Evolutionary conservation across 2,888 invertebrate genomes (phyloP).

Genomic region (Pyrrhosoma nymphula): DNA sequence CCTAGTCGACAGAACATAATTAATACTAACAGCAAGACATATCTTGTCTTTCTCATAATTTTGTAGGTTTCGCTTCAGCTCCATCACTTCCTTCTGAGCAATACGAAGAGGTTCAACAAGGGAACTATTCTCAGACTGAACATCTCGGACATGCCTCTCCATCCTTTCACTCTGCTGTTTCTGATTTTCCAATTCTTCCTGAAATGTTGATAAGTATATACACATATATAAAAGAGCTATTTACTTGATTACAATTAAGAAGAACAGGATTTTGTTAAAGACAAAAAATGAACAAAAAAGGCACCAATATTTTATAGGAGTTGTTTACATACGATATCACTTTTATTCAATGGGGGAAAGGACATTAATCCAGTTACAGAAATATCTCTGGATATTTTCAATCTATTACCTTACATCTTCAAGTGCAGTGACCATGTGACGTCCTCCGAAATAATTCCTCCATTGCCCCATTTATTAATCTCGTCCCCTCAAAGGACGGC

Average conservation of each 20-base stretch:
- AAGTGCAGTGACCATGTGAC: too few relatives aligned
- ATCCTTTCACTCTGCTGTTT: slow-evolving; percentile 90
- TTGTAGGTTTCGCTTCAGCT: slow-evolving; percentile 87
- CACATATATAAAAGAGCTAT: background rate
- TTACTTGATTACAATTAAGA: background rate
- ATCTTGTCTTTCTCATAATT: slow-evolving; percentile 93
- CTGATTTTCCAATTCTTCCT: slow-evolving; percentile 88
- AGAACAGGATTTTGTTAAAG: background rate
- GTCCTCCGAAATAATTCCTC: too few relatives aligned
- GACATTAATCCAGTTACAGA: too few relatives aligned
- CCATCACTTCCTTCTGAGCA: slow-evolving; percentile 85
- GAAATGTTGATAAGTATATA: background rate
- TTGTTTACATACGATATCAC: too few relatives aligned
- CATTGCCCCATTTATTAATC: background rate
- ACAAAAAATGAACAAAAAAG: background rate
- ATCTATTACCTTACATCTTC: too few relatives aligned
- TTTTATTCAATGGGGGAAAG: too few relatives aligned
- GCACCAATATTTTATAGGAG: background rate
- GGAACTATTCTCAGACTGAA: slow-evolving; percentile 86
- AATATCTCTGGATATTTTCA: too few relatives aligned
- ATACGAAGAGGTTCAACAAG: slow-evolving; percentile 86
- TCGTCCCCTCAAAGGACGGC: background rate
- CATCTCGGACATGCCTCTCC: slow-evolving; percentile 84
- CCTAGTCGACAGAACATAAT: too few relatives aligned
- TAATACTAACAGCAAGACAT: slow-evolving; percentile 82